Base-by-base conservation (phyloP, 2,113 vertebrate species). In the Forbesichthys papilliferus region DNA sequence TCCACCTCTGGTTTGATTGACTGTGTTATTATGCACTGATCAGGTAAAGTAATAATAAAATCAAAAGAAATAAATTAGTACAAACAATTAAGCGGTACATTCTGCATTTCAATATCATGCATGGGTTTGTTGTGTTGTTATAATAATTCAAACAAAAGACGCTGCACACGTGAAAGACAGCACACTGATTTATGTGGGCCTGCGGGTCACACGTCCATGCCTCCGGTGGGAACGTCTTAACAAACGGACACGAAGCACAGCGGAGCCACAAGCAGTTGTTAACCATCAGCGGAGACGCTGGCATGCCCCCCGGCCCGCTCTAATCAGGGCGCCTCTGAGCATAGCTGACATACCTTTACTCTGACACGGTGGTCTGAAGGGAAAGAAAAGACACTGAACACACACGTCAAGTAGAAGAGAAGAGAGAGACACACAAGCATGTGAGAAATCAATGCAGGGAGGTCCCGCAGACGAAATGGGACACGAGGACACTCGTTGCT, bases 311-410 rank as follows among this genome's bases (percentile, higher is more conserved):
- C 16, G 72, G 86, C 75, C 75, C 59, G 70, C 66, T 73, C 74
- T 87, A 83, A 88, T 83, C 69, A 67, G 76, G 79, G 68, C 77
- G 67, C 71, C 87, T 89, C 75, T 66, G 61, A 87, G 61, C 71
- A 79, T 71, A 70, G 61, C 80, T 67, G 87, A 86, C 83, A 64
- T 83, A 90, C 82, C 83, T 90, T 85, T 75, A 64, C 68, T 73
- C 71, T 82, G 75, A 88, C 76, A 80, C 49, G 67, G 63, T 66
- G 66, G 79, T 76, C 80, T 80, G 69, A 85, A 74, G 36, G 77
- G 27, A 76, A 75, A 73, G 67, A 83, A 80, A 77, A 81, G 52
- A 81, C 51, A 62, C 83, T 73, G 73, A 82, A 78, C 27, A 61
- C 52, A 70, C 69, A 71, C 4, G 68, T 81, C 58, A 61, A 48